Evolutionary conservation across 1,140 invertebrate genomes (phyloP), one percentile per base, ranked within the genome.

Genomic region (Cotesia glomerata): DNA sequence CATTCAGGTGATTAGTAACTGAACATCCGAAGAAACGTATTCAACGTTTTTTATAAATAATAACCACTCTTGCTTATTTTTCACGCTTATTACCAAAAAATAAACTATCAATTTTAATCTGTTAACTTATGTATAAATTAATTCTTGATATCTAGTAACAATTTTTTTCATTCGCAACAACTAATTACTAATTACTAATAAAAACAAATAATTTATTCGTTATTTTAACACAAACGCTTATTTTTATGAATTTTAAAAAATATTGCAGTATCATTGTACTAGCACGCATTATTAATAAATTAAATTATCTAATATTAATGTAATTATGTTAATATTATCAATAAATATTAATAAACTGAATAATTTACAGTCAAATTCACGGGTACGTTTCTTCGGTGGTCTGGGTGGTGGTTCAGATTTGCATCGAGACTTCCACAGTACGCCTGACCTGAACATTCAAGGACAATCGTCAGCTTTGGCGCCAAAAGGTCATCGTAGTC

Each of bases 351-450:
- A 54, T 2, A 56, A 71, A 64, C 11, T 58, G 36, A 45, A 66
- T 52, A 62, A 78, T 56, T 82, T 81, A 13, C 80, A 89, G 87
- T 82, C 83, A 13, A 86, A 77, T 74, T 84, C 83, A 45, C 84
- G 88, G 75, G 88, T 90, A 39, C 86, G 89, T 36, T 91, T 91
- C 80, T 87, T 89, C 66, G 88, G 87, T 62, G 85, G 88, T 51
- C 79, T 86, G n/a, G 86, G 85, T 32, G 83, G 85, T n/a, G 84
- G 86, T 63, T 86, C 86, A 8, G 90, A 92, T 77, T 88, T 96
- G 13, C 93, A 95, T 75, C 90, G 95, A 69, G 93, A 93, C 73
- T 97, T 96, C 86, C 95, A 96, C 82, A 95, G 94, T 63, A 96
- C 95, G 26, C 95, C 95, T 0, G 95, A 97, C 85, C 82, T 96